Conservation (phyloP, 2,113 vertebrate species). For the Dipodomys spectabilis region DNA sequence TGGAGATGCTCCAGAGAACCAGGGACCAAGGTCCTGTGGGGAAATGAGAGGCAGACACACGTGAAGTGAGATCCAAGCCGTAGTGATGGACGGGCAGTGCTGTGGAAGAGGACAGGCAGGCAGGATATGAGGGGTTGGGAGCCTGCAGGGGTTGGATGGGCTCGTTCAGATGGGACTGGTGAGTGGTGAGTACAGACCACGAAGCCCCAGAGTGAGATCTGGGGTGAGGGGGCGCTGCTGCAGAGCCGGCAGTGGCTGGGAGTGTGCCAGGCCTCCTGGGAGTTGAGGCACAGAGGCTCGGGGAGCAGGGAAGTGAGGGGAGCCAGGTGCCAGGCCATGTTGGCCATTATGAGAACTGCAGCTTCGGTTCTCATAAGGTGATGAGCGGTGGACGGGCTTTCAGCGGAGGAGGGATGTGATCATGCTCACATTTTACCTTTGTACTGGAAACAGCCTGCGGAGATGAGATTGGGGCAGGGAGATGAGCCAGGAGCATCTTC, state of each 20-base stretch:
- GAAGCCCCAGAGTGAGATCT: not conserved
- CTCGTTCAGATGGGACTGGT: not conserved
- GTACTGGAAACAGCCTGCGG: not conserved
- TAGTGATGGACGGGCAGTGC: not conserved
- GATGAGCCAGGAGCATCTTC: not conserved
- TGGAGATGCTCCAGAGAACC: constrained; percentile 27
- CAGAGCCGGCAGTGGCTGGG: not conserved
- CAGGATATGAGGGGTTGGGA: not conserved
- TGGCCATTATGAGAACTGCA: not conserved
- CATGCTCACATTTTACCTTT: not conserved
- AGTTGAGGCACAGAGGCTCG: not conserved
- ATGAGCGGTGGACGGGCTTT: not conserved
- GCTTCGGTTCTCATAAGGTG: constrained; percentile 18
- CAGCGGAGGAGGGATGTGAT: constrained; percentile 8
- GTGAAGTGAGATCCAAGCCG: not conserved
- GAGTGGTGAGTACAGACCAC: not conserved
- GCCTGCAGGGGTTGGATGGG: not conserved
- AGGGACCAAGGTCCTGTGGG: not conserved
- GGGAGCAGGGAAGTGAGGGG: not conserved
- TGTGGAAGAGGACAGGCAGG: not conserved
- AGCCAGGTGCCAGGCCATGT: not conserved
- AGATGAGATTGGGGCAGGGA: not conserved
- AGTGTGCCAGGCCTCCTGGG: not conserved
- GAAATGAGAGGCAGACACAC: not conserved
- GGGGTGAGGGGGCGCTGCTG: not conserved